These are phyloP conservation scores for Danionella dracula DNA, from an alignment of 2,797 vertebrate genomes.

Conservation along the genomic window DNA sequence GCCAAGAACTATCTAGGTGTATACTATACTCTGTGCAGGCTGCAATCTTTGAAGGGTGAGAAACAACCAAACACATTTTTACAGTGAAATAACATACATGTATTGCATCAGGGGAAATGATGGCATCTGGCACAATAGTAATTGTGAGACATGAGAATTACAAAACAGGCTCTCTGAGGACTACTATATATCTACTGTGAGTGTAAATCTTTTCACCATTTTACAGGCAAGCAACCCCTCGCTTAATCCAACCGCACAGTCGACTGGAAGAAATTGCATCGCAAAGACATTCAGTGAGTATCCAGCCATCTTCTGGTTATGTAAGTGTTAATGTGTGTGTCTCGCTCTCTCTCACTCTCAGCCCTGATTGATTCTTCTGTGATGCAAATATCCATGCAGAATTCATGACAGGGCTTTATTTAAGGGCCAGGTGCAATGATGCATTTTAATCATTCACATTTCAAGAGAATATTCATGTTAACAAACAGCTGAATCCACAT, in stretches of 20 bases:
- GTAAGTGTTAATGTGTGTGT: neutral
- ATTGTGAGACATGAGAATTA: constrained; percentile 33
- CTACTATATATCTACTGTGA: neutral
- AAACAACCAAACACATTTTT: too few relatives aligned
- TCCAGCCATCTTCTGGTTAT: neutral
- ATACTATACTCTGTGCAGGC: too few relatives aligned
- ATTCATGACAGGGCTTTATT: neutral
- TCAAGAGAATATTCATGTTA: constrained; percentile 17
- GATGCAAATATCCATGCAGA: constrained; percentile 17
- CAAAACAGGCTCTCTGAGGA: constrained; percentile 25
- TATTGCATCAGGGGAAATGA: constrained; percentile 10
- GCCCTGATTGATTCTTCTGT: constrained; percentile 27
- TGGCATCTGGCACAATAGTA: constrained; percentile 39
- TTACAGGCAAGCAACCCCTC: constrained; percentile 28
- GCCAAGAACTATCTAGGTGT: too few relatives aligned
- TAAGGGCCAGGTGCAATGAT: constrained; percentile 23
- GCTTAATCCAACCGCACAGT: neutral
- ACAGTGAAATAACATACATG: constrained; percentile 24
- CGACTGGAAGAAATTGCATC: neutral
- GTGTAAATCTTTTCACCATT: constrained; percentile 9
- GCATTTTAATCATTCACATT: constrained; percentile 19
- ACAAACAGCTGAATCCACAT: constrained; percentile 9
- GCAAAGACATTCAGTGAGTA: constrained; percentile 21
- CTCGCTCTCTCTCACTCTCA: neutral
- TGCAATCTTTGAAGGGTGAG: too few relatives aligned